A percentile compares a stretch with the other conserved stretches of the same genome.
Conservation (phyloP, 2,888 invertebrate species). For the Calliphora vomitoria region DNA sequence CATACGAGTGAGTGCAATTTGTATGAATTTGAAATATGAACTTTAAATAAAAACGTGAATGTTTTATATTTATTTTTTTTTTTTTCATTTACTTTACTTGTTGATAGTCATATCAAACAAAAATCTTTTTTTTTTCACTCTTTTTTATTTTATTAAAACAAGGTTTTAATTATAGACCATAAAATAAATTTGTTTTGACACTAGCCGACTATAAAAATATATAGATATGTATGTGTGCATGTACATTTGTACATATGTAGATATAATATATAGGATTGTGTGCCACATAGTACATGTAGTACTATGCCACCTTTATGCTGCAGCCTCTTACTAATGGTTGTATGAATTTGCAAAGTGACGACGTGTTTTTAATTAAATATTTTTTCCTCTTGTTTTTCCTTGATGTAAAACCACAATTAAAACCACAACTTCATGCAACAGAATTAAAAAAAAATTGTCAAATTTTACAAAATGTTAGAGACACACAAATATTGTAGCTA, state of each 20-base stretch:
- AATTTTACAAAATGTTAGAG: constrained; percentile 28
- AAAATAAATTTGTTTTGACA: constrained; percentile 74
- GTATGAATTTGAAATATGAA: constrained; percentile 57
- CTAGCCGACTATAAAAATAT: constrained; percentile 56
- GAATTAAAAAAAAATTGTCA: not conserved
- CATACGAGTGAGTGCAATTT: constrained; percentile 39
- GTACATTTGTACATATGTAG: not conserved
- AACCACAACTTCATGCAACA: constrained; percentile 38
- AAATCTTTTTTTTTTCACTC: constrained; percentile 23
- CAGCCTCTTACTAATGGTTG: constrained; percentile 59
- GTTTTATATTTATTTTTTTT: constrained; percentile 16
- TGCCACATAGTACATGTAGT: constrained; percentile 43
- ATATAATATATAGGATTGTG: not conserved
- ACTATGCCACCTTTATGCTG: constrained; percentile 59
- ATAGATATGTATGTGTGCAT: constrained; percentile 20
- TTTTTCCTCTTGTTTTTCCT: constrained; percentile 39
- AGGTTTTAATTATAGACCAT: constrained; percentile 73
- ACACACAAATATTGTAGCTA: not conserved
- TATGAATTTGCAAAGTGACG: constrained; percentile 59
- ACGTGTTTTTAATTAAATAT: constrained; percentile 67
- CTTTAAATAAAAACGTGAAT: constrained; percentile 59
- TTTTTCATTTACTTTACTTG: constrained; percentile 59
- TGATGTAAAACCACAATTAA: constrained; percentile 53
- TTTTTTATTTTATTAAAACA: constrained; percentile 60
- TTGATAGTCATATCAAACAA: constrained; percentile 64